phyloP scores from a whole-genome alignment of 2,113 vertebrate species.

The Diadophis punctatus region DNA sequence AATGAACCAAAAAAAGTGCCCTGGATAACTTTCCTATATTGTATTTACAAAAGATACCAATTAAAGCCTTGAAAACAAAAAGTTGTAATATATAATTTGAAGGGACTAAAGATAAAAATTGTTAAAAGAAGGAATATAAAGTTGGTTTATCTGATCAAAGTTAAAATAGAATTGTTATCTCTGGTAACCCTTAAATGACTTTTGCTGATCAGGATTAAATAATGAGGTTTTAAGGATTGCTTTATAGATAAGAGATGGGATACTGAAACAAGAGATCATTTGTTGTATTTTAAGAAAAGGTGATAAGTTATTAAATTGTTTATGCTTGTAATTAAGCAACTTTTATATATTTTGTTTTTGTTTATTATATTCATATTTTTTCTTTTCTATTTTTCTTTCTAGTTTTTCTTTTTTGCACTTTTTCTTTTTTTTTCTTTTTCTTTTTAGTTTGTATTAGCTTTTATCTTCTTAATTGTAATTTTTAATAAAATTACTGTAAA shows the following conservation, averaged over 20 bases:
- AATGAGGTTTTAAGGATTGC: background rate
- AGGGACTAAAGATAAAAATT: background rate
- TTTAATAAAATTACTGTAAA: background rate
- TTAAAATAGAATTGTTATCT: background rate
- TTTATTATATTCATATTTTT: background rate
- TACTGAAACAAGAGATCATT: background rate
- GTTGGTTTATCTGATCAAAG: background rate
- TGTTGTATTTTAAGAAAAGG: background rate
- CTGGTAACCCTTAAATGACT: background rate
- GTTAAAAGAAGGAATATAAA: background rate
- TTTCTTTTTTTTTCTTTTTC: background rate
- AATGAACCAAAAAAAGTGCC: background rate
- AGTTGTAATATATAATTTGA: background rate
- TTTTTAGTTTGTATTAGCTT: background rate
- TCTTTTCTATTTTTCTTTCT: background rate
- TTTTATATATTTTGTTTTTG: background rate
- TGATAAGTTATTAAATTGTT: background rate
- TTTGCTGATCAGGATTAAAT: background rate
- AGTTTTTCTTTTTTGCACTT: background rate
- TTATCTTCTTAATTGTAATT: background rate
- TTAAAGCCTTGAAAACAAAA: background rate
- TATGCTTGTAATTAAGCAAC: background rate
- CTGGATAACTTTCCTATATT: background rate
- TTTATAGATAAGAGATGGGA: background rate
- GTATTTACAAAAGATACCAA: background rate